phyloP scores from a whole-genome alignment of 2,113 vertebrate species.

The Ochotona curzoniae region DNA sequence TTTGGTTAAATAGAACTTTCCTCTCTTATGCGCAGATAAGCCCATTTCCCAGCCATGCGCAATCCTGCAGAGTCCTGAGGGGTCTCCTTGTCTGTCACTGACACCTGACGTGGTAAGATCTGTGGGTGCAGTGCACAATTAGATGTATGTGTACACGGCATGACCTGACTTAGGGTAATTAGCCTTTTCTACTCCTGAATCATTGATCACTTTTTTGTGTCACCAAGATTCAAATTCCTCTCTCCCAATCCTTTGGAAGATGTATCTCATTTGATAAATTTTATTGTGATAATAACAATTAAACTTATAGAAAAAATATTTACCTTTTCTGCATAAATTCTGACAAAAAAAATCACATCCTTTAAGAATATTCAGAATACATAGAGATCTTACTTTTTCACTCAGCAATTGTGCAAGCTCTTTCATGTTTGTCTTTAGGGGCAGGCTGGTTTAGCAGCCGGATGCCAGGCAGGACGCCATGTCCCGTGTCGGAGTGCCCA shows the following conservation, averaged over 20 bases:
- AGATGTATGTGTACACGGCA: too few relatives aligned
- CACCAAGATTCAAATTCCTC: too few relatives aligned
- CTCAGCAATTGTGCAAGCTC: background rate
- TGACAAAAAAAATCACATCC: background rate
- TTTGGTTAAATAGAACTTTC: background rate
- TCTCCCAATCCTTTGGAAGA: too few relatives aligned
- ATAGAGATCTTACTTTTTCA: background rate
- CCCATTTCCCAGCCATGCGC: background rate
- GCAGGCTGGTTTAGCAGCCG: too few relatives aligned
- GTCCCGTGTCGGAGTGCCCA: too few relatives aligned
- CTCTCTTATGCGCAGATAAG: background rate
- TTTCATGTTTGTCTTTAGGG: conserved; percentile 17
- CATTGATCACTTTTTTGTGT: too few relatives aligned
- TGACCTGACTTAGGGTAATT: background rate
- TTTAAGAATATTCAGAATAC: conserved; percentile 1
- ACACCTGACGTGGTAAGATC: too few relatives aligned
- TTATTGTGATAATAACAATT: background rate
- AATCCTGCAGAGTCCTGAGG: background rate
- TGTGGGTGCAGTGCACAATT: too few relatives aligned
- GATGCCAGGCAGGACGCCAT: too few relatives aligned
- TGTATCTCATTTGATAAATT: background rate
- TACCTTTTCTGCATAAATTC: background rate
- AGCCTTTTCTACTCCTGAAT: too few relatives aligned
- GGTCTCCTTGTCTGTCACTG: too few relatives aligned
- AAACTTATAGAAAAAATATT: background rate